A percentile compares a stretch with the other conserved stretches of the same genome.
These are phyloP conservation scores for Gadus macrocephalus DNA, from an alignment of 2,113 vertebrate species.

Conservation along the genomic window DNA sequence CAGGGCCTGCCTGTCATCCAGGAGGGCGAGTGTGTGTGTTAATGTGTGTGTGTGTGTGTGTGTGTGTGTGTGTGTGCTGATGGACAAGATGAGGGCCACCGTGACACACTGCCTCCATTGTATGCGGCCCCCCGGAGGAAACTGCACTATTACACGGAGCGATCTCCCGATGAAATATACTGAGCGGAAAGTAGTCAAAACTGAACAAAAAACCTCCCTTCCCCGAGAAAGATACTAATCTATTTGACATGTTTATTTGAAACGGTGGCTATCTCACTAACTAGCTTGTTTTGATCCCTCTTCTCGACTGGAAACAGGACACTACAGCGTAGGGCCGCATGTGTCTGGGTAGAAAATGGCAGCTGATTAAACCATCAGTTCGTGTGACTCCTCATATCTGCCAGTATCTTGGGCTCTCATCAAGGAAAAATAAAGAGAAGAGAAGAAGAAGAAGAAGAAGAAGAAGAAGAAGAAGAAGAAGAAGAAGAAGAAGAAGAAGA, in stretches of 20 bases:
- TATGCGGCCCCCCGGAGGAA: slow-evolving; percentile 13
- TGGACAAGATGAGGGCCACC: slow-evolving; percentile 44
- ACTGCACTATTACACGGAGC: slow-evolving; percentile 9
- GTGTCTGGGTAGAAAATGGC: slow-evolving; percentile 16
- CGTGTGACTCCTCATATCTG: slow-evolving; percentile 30
- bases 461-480: slow-evolving; percentile 16
- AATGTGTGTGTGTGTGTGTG: slow-evolving; percentile 7
- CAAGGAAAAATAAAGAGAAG: too few relatives aligned
- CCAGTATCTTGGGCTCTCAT: slow-evolving; percentile 53
- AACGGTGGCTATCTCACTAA: not conserved
- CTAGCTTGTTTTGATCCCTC: slow-evolving; percentile 24
- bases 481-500: slow-evolving; percentile 21
- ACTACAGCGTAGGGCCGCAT: not conserved
- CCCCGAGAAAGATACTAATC: slow-evolving; percentile 19
- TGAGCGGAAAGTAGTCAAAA: slow-evolving; percentile 17
- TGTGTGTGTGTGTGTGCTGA: slow-evolving; percentile 34
- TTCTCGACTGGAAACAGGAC: slow-evolving; percentile 8
- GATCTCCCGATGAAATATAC: slow-evolving; percentile 34
- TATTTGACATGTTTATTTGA: slow-evolving; percentile 23
- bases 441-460: too few relatives aligned
- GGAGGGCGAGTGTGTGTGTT: slow-evolving; percentile 1
- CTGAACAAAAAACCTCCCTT: not conserved
- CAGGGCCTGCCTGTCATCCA: slow-evolving; percentile 49
- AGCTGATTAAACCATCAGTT: slow-evolving; percentile 6
- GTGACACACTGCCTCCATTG: slow-evolving; percentile 45